Base-by-base conservation (phyloP, 2,888 invertebrate genomes). In the Emmelina monodactyla region DNA sequence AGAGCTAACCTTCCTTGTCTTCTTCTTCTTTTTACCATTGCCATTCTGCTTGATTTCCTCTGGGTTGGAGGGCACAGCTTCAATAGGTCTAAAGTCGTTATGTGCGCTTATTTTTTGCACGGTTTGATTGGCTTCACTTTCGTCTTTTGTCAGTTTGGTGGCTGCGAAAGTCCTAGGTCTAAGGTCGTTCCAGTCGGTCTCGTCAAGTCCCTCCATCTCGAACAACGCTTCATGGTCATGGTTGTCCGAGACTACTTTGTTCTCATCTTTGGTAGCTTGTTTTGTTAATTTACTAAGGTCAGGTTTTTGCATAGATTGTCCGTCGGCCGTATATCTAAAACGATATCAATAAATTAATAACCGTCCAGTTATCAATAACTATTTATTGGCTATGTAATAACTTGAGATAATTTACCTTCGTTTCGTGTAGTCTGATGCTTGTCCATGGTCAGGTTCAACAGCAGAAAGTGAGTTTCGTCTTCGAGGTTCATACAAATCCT, bases 1-100 rank as follows among this genome's bases (percentile, higher is more conserved):
- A 66, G 89, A 87, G 46, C 87, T 83, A 22, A 87, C 85, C 81
- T 88, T 91, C 75, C 89, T 88, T 47, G 90, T 87, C 36, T 91
- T 85, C 62, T 89, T 90, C 63, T 91, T 88, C 57, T 91, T 92
- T 51, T 84, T 84, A 13, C 78, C 79, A 38, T 82, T 84, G 30
- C 78, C 83, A 42, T 82, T 83, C 31, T 59, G 73, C 47, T 86
- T 86, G 1, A 50, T 36, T 14, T 84, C 83, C 13, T 84, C 83
- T 15, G 47, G 57, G 38, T 47, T 62, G 9, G 55, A 45, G 1
- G 61, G 58, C 7, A 53, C 62, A 12, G 62, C 76, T 14, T 71
- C 78, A 36, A 86, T 86, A 0, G 86, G 86, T 32, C 84, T 65
- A 49, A 87, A 87, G 51, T 86, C 86, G 43, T 85, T 85, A 41